Percentiles rank a stretch among this genome's conserved stretches.
phyloP scores from a whole-genome alignment of 2,888 invertebrate species.

The Anticlea derivata region DNA sequence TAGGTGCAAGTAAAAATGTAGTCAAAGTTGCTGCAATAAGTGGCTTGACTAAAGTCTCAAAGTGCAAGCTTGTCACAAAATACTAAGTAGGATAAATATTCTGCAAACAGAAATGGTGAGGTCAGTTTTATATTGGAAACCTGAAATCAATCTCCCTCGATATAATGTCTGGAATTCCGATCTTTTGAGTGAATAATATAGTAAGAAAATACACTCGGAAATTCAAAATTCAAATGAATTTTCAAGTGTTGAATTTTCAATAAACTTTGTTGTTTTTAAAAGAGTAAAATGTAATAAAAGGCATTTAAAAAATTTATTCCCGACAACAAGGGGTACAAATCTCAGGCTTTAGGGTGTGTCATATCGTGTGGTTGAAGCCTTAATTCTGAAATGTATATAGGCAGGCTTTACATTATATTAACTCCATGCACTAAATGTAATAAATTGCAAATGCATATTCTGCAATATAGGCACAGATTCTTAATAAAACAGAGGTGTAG shows the following conservation, averaged over 20 bases:
- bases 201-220: too few relatives aligned
- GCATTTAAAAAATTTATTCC: neutral
- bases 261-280: too few relatives aligned
- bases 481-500: slow-evolving; percentile 36
- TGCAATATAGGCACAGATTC: slow-evolving; percentile 23
- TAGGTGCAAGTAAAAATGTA: neutral
- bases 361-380: neutral
- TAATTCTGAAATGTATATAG: neutral
- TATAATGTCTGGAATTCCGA: too few relatives aligned
- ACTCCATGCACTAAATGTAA: slow-evolving; percentile 5
- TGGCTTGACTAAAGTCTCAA: slow-evolving; percentile 2
- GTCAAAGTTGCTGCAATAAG: slow-evolving; percentile 12
- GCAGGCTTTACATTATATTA: neutral
- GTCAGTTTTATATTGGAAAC: neutral
- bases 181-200: too few relatives aligned
- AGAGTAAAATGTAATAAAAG: too few relatives aligned
- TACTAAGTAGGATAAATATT: too few relatives aligned
- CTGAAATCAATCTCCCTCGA: too few relatives aligned
- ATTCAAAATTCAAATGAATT: too few relatives aligned
- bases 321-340: too few relatives aligned
- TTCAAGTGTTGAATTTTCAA: too few relatives aligned
- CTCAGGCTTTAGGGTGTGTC: too few relatives aligned
- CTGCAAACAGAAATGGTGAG: neutral
- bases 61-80: slow-evolving; percentile 61
- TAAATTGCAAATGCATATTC: slow-evolving; percentile 10